phyloP scores from a whole-genome alignment of 2,797 vertebrate species.

The Morus bassanus region DNA sequence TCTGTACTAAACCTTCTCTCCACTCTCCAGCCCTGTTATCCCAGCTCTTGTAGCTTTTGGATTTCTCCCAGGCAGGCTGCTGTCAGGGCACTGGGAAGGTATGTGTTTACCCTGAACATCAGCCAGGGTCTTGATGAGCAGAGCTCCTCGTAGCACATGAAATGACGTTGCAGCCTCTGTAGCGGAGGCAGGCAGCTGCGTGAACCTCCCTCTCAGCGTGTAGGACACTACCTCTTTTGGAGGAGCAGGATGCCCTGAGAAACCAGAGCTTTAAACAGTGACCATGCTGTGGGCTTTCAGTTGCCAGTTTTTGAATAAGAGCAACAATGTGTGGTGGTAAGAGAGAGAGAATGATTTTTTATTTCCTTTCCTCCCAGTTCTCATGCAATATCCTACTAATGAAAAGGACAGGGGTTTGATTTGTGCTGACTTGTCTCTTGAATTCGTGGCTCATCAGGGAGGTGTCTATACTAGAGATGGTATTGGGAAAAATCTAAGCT shows the following conservation, averaged over 20 bases:
- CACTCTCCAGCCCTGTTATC: neutral
- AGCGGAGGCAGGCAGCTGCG: neutral
- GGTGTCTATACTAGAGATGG: neutral
- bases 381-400: neutral
- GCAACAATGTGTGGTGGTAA: rapidly evolving
- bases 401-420: neutral
- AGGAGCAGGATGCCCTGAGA: neutral
- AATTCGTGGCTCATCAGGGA: neutral
- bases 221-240: neutral
- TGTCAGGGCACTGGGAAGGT: neutral
- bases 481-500: neutral
- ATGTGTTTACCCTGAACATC: neutral
- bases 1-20: neutral
- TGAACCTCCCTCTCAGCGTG: rapidly evolving
- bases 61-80: neutral
- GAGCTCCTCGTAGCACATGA: neutral
- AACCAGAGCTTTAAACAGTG: neutral
- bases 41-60: neutral
- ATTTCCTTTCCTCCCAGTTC: neutral
- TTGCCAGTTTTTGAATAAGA: neutral
- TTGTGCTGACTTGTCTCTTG: neutral
- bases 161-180: neutral
- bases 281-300: neutral
- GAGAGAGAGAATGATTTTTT: neutral
- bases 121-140: neutral